phyloP scores from a whole-genome alignment of 2,113 vertebrate species.

The Holacanthus passer region DNA sequence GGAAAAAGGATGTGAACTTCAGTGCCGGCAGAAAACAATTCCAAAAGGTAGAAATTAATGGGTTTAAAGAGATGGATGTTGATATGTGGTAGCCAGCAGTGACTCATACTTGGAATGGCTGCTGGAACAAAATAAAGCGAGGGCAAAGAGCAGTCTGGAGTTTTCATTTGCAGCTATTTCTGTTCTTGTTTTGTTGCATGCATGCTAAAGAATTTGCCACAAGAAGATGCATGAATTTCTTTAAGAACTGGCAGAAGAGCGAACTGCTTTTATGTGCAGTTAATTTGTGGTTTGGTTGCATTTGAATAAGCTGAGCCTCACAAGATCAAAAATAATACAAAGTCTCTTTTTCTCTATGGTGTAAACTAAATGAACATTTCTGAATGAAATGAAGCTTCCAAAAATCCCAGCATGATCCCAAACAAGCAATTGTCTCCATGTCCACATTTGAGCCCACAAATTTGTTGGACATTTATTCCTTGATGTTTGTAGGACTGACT shows the following conservation, averaged over 20 bases:
- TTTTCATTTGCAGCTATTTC: not conserved
- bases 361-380: too few relatives aligned
- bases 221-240: not conserved
- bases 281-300: too few relatives aligned
- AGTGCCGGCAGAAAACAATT: too few relatives aligned
- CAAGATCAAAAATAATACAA: not conserved
- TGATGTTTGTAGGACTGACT: not conserved
- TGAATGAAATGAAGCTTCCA: not conserved
- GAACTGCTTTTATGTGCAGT: not conserved
- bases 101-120: slow-evolving; percentile 1
- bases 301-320: not conserved
- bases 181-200: not conserved
- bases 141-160: not conserved
- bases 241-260: not conserved
- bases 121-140: not conserved
- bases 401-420: slow-evolving; percentile 1
- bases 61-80: not conserved
- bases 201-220: not conserved
- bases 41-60: not conserved
- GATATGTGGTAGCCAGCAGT: not conserved
- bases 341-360: not conserved
- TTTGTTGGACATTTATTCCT: not conserved
- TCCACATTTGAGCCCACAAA: not conserved
- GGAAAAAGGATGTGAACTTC: not conserved
- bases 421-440: not conserved